Evolutionary conservation across 2,113 vertebrate genomes (phyloP).

Genomic region (Noctilio leporinus): DNA sequence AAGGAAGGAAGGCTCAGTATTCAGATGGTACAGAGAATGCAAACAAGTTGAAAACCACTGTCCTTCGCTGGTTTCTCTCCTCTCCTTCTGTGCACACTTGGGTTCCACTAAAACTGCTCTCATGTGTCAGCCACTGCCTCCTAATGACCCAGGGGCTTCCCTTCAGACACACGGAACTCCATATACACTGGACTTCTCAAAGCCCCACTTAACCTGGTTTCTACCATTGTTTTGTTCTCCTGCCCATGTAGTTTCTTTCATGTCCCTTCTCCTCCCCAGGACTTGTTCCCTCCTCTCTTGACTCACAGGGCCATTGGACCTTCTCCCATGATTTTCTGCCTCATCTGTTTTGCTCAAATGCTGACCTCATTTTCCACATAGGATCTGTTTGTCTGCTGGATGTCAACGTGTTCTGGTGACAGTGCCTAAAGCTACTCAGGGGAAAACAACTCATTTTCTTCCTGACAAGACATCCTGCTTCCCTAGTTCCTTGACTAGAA

Average conservation of each 20-base stretch:
- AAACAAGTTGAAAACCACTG: neutral
- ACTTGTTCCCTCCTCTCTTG: neutral
- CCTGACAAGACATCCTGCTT: neutral
- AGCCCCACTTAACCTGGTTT: neutral
- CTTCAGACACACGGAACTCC: neutral
- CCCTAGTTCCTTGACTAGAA: neutral
- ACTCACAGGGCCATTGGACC: no score
- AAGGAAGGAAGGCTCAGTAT: no score
- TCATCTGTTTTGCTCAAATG: neutral
- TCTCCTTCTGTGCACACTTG: neutral
- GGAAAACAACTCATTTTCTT: neutral
- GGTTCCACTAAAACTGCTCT: neutral
- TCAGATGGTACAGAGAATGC: neutral
- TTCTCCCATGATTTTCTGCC: neutral
- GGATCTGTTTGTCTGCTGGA: neutral
- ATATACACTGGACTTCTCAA: neutral
- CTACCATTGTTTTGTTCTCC: neutral
- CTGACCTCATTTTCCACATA: neutral
- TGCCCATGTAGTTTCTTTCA: neutral
- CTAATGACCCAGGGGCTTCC: neutral
- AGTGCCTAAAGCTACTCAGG: neutral
- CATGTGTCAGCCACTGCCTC: neutral
- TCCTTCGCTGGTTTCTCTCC: neutral
- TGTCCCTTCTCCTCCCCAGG: neutral
- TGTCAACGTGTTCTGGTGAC: accelerated